Evolutionary conservation across 2,888 invertebrate species (phyloP).

Genomic region (Leucophenga maculata): DNA sequence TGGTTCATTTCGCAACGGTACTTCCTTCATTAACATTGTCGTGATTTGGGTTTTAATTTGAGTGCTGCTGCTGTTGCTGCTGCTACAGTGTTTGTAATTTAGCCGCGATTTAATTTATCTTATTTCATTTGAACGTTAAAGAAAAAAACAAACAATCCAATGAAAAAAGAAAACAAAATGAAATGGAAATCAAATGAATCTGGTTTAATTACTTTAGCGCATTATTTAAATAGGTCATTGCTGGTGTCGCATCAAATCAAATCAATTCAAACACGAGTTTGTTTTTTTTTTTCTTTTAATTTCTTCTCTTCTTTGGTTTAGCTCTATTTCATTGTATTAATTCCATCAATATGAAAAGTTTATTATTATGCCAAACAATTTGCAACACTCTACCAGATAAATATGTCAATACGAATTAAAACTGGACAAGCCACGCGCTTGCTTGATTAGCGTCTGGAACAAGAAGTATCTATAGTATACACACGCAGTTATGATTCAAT

Average conservation of each 20-base stretch:
- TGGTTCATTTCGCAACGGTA: not conserved
- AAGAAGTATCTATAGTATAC: too few relatives aligned
- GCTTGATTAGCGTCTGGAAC: not conserved
- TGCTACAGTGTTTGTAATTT: constrained; percentile 39
- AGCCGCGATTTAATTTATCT: constrained; percentile 61
- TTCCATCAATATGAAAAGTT: not conserved
- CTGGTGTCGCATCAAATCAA: constrained; percentile 8
- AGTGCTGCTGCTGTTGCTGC: too few relatives aligned
- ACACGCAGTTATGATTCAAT: not conserved
- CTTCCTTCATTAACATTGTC: constrained; percentile 31
- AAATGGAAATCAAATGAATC: constrained; percentile 6
- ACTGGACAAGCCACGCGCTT: not conserved
- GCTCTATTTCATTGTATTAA: not conserved
- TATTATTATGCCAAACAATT: constrained; percentile 16
- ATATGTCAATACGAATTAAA: not conserved
- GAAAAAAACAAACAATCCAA: not conserved
- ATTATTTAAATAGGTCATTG: too few relatives aligned
- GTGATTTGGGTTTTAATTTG: constrained; percentile 64
- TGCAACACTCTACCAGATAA: not conserved
- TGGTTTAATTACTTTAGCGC: constrained; percentile 10
- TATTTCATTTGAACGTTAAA: constrained; percentile 22
- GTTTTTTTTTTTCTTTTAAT: not conserved
- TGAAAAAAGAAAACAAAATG: not conserved
- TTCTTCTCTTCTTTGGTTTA: not conserved
- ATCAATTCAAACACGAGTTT: not conserved